Evolutionary conservation across 2,113 vertebrate genomes (phyloP).

Genomic region (Alces alces): DNA sequence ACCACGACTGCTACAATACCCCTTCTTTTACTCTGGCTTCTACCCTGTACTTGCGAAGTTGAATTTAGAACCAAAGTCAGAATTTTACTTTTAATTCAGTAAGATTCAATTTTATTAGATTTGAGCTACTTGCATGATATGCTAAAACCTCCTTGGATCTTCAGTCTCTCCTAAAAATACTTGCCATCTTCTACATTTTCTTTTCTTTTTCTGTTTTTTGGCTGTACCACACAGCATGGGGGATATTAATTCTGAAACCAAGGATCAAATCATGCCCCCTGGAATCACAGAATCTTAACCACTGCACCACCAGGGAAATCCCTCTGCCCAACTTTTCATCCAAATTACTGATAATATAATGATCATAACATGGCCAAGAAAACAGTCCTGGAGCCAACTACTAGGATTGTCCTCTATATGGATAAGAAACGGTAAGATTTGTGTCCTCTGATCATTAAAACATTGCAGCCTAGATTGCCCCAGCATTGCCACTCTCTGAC

Average conservation of each 20-base stretch:
- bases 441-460: not conserved
- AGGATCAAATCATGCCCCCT: not conserved
- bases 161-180: not conserved
- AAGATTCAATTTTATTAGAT: not conserved
- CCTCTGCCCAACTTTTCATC: not conserved
- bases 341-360: not conserved
- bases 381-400: not conserved
- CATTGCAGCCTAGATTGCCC: not conserved
- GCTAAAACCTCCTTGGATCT: not conserved
- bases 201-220: not conserved
- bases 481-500: not conserved
- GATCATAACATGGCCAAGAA: not conserved
- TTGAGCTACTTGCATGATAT: not conserved
- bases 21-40: not conserved
- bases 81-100: not conserved
- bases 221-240: not conserved
- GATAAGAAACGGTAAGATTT: not conserved
- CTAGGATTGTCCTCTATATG: not conserved
- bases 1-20: not conserved
- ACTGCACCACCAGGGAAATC: not conserved
- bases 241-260: not conserved
- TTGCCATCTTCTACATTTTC: not conserved
- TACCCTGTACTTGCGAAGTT: not conserved
- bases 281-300: not conserved
- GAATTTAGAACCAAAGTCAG: not conserved